Evolutionary conservation across 2,888 invertebrate species (phyloP).

Genomic region (Caradrina clavipalpis): DNA sequence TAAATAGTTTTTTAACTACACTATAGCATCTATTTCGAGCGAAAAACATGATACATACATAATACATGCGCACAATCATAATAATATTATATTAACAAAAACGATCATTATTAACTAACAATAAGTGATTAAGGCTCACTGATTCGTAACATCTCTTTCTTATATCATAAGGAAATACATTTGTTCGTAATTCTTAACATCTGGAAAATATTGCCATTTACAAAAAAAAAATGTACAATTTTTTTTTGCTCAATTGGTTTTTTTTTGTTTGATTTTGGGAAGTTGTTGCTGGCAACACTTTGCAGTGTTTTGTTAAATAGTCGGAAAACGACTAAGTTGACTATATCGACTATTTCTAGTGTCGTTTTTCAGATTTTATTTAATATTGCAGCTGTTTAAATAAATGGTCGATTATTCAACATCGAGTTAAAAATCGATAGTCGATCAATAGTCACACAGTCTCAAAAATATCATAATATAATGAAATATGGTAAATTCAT

Average conservation of each 20-base stretch:
- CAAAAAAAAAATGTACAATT: constrained; percentile 4
- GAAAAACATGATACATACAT: constrained; percentile 66
- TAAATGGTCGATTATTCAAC: constrained; percentile 34
- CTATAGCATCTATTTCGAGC: constrained; percentile 68
- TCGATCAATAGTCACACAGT: constrained; percentile 41
- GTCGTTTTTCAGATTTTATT: constrained; percentile 14
- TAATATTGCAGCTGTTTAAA: constrained; percentile 15
- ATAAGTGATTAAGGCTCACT: constrained; percentile 66
- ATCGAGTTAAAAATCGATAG: constrained; percentile 3
- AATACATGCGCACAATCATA: constrained; percentile 60
- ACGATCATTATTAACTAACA: constrained; percentile 67
- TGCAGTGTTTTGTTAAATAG: constrained; percentile 41
- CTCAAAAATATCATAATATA: constrained; percentile 57
- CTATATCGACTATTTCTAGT: constrained; percentile 13
- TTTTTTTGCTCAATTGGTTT: constrained; percentile 1
- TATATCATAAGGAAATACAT: constrained; percentile 58
- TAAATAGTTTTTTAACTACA: constrained; percentile 40
- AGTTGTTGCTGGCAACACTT: constrained; percentile 33
- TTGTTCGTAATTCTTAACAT: constrained; percentile 59
- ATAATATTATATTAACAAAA: constrained; percentile 66
- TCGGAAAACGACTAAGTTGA: constrained; percentile 43
- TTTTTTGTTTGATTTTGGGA: not conserved
- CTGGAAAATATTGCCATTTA: constrained; percentile 34
- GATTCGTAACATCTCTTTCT: constrained; percentile 68
- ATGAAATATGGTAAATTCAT: constrained; percentile 77